phyloP scores from a whole-genome alignment of 2,797 vertebrate species.

The Anguilla pacifica region DNA sequence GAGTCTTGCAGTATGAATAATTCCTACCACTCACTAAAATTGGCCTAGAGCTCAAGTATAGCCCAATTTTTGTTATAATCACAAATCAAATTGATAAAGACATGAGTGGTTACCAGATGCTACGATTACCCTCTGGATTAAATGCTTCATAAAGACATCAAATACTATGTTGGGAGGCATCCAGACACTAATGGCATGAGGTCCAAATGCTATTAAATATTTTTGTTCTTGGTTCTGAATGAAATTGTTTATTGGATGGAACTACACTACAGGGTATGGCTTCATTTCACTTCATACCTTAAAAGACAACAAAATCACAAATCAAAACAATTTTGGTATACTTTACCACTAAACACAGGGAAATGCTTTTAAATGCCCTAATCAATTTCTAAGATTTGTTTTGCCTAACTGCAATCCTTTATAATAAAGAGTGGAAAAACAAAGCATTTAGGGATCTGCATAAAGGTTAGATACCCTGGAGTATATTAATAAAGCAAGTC shows the following conservation, averaged over 20 bases:
- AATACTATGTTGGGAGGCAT: conserved; percentile 32
- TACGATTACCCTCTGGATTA: conserved; percentile 54
- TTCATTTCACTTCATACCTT: neutral
- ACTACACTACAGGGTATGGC: neutral
- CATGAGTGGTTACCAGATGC: conserved; percentile 40
- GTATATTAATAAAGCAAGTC: neutral
- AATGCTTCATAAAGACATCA: conserved; percentile 35
- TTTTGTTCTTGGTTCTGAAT: neutral
- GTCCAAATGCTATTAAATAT: conserved; percentile 32
- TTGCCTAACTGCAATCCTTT: too few species aligned
- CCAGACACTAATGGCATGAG: conserved; percentile 16
- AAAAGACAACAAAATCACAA: neutral
- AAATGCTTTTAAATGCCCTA: neutral
- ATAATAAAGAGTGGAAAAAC: neutral
- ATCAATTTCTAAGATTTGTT: too few species aligned
- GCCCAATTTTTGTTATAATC: neutral
- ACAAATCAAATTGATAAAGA: conserved; percentile 53
- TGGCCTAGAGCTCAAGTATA: neutral
- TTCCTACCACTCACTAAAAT: neutral
- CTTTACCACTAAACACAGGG: neutral
- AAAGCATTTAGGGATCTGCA: neutral
- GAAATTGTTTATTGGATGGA: neutral
- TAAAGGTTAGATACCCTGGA: neutral
- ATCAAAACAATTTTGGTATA: neutral
- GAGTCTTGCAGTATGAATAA: neutral